phyloP scores from a whole-genome alignment of 2,797 vertebrate species.

The Ficedula albicollis region DNA sequence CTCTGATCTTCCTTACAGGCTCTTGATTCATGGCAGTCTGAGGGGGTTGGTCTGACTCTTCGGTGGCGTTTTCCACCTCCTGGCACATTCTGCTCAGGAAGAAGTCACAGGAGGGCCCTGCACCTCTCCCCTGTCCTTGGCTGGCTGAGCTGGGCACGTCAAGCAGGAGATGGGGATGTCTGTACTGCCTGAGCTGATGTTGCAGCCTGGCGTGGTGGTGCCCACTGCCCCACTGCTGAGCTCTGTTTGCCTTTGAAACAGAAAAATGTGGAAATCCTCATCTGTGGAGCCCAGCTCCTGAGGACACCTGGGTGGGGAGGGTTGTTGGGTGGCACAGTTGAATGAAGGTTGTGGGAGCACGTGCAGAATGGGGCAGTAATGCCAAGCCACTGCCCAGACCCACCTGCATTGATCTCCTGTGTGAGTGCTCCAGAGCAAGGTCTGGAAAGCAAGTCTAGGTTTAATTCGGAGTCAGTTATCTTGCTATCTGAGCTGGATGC shows the following conservation, averaged over 20 bases:
- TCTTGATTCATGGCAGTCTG: not conserved
- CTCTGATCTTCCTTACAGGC: not conserved
- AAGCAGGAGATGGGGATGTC: not conserved
- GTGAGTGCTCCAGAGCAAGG: not conserved
- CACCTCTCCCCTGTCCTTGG: not conserved
- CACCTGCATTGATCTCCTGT: not conserved
- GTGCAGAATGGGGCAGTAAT: not conserved
- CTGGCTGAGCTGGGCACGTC: not conserved
- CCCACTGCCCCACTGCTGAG: not conserved
- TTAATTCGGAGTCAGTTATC: accelerated
- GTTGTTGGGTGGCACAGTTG: not conserved
- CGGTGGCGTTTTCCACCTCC: not conserved
- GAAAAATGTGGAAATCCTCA: not conserved
- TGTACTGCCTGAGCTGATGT: not conserved
- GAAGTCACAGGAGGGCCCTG: accelerated
- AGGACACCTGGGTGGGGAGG: not conserved
- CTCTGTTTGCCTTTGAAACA: not conserved
- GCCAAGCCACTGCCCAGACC: not conserved
- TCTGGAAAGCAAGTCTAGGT: not conserved
- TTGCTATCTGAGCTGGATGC: not conserved
- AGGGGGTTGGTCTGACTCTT: not conserved
- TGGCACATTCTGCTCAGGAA: not conserved
- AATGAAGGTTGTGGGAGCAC: not conserved
- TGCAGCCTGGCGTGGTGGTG: not conserved
- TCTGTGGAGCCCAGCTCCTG: not conserved